phyloP scores from a whole-genome alignment of 2,797 vertebrate species.

The Sebastes matsubarae region DNA sequence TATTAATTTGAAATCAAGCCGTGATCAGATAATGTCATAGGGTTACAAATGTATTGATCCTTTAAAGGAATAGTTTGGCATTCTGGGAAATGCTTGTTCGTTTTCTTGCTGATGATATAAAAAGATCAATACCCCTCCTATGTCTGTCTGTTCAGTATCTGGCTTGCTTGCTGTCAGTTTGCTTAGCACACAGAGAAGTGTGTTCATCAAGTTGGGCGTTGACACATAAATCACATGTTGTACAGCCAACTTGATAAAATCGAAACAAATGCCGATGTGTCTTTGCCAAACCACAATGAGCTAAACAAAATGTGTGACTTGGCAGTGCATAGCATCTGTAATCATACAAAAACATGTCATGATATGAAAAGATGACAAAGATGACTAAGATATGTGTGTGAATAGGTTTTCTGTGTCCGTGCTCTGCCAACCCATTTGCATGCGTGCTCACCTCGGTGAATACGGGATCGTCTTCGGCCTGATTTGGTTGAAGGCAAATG shows the following conservation, averaged over 20 bases:
- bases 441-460: constrained; percentile 89
- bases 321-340: too few species aligned
- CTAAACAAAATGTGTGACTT: neutral
- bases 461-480: constrained; percentile 97
- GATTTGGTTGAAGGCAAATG: constrained; percentile 98
- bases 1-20: neutral
- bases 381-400: neutral
- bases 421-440: neutral
- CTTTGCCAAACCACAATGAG: neutral
- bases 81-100: neutral
- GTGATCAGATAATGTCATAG: neutral
- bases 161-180: neutral
- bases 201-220: neutral
- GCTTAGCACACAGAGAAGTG: neutral
- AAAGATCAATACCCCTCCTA: neutral
- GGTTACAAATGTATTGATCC: neutral
- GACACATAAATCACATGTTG: neutral
- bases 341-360: neutral
- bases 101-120: neutral
- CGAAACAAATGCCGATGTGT: neutral
- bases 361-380: neutral
- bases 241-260: too few species aligned
- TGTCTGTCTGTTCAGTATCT: neutral
- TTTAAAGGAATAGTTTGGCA: neutral
- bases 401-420: neutral